Conservation (phyloP, 1,140 invertebrate species). For the Psix sp. region DNA sequence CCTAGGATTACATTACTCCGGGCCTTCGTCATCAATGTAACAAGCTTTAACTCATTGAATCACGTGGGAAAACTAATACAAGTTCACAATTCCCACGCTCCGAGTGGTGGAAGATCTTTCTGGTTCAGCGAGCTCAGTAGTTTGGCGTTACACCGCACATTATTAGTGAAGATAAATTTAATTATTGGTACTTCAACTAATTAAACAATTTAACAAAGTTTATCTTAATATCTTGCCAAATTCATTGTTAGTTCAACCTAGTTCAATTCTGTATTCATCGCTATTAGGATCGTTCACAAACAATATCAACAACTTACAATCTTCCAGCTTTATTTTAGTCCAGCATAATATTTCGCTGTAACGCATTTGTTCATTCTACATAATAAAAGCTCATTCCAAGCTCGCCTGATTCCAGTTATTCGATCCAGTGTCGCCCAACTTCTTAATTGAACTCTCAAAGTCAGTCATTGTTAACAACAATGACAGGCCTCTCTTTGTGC, state of each 20-base stretch:
- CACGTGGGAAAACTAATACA: constrained; percentile 1
- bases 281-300: too few relatives aligned
- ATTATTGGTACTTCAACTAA: background rate
- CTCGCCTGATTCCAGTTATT: too few relatives aligned
- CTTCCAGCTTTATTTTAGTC: too few relatives aligned
- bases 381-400: too few relatives aligned
- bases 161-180: background rate
- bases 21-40: constrained; percentile 28
- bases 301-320: too few relatives aligned
- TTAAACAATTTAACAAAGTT: background rate
- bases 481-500: too few relatives aligned
- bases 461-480: too few relatives aligned
- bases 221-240: background rate
- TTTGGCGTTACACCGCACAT: background rate
- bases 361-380: too few relatives aligned
- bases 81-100: background rate
- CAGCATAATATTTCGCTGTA: too few relatives aligned
- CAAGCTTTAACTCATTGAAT: constrained; percentile 21
- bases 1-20: constrained; percentile 29
- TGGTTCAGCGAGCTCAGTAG: background rate
- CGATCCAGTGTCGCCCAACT: too few relatives aligned
- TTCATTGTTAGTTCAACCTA: background rate
- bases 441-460: too few relatives aligned
- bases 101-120: constrained; percentile 3
- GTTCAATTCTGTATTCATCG: too few relatives aligned